Percentiles rank a stretch among this genome's conserved stretches.
Conservation (phyloP, 2,113 vertebrate genomes). For the Forbesichthys papilliferus region DNA sequence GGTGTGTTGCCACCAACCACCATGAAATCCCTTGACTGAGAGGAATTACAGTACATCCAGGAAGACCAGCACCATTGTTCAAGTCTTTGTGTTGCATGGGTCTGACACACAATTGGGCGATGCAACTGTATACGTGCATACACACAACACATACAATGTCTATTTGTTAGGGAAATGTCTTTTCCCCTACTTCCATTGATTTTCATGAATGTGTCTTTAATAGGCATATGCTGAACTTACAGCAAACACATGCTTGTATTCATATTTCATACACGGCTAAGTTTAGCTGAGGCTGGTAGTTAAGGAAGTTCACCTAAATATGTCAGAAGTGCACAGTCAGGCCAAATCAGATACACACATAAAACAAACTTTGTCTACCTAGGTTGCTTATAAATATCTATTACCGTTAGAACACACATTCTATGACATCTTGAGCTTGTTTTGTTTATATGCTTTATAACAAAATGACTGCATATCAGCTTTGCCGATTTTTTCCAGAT, state of each 20-base stretch:
- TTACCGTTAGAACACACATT: constrained; percentile 3
- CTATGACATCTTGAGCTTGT: constrained; percentile 4
- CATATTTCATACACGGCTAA: constrained; percentile 43
- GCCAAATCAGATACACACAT: background rate
- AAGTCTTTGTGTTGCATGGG: too few relatives aligned
- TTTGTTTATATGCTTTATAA: background rate
- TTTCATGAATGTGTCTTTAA: background rate
- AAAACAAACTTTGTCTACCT: background rate
- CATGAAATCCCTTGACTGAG: too few relatives aligned
- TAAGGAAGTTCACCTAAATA: constrained; percentile 36
- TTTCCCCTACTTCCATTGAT: background rate
- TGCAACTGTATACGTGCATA: too few relatives aligned
- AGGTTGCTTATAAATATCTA: too few relatives aligned
- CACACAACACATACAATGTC: background rate
- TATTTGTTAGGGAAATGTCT: too few relatives aligned
- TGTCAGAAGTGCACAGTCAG: constrained; percentile 18
- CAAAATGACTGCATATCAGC: constrained; percentile 10
- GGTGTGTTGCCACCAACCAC: too few relatives aligned
- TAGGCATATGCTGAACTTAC: constrained; percentile 9
- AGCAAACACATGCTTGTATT: constrained; percentile 28
- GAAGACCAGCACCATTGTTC: too few relatives aligned
- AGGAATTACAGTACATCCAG: too few relatives aligned
- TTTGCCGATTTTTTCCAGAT: background rate
- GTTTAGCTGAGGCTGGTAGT: constrained; percentile 41
- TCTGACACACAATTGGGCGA: too few relatives aligned